Conservation (phyloP, 2,888 invertebrate species). For the Apamea crenata region DNA sequence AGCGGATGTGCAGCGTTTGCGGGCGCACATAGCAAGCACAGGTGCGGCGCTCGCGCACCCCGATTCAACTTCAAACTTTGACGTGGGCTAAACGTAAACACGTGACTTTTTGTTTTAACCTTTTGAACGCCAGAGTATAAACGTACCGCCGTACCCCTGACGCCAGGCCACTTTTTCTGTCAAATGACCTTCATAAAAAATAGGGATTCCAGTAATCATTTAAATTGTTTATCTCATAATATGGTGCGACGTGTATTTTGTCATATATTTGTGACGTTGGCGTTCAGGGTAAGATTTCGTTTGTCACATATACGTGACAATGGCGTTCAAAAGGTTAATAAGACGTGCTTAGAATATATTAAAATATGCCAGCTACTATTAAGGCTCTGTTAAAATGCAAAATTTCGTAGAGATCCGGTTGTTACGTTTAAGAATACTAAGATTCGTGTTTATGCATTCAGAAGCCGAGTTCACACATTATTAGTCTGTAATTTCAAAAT, state of each 20-base stretch:
- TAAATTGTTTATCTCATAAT: no score
- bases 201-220: no score
- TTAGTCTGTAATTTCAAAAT: constrained; percentile 26
- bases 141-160: no score
- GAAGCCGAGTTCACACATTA: constrained; percentile 9
- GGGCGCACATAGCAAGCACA: constrained; percentile 68
- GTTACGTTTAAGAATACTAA: neutral
- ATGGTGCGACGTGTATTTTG: no score
- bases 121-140: no score
- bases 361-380: neutral
- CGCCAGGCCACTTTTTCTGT: no score
- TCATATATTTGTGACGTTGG: no score
- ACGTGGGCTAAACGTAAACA: constrained; percentile 77
- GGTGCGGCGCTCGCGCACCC: constrained; percentile 60
- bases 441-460: constrained; percentile 12
- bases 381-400: constrained; percentile 23
- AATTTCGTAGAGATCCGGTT: constrained; percentile 53
- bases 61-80: constrained; percentile 72
- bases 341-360: constrained; percentile 49
- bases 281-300: no score
- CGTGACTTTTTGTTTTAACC: constrained; percentile 53
- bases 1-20: constrained; percentile 83
- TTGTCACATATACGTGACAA: no score
- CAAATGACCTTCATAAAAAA: no score
- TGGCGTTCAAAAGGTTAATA: no score